Percentiles rank a stretch among this genome's conserved stretches.
Evolutionary conservation across 1,140 invertebrate species (phyloP).

Genomic region (Polyergus mexicanus): DNA sequence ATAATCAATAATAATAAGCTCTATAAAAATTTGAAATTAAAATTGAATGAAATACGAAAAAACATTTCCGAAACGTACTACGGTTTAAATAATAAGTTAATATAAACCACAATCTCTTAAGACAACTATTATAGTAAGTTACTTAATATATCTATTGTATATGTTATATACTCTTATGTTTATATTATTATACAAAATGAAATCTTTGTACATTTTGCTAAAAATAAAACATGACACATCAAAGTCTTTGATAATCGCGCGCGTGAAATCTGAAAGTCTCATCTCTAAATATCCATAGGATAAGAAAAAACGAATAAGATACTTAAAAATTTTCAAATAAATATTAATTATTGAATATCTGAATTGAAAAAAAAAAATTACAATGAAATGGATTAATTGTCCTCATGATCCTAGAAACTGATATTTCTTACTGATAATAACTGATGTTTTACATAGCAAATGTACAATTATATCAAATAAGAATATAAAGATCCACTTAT

Average conservation of each 20-base stretch:
- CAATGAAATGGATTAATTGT: not conserved
- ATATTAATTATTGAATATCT: not conserved
- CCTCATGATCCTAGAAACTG: not conserved
- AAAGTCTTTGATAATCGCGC: not conserved
- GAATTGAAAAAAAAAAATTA: not conserved
- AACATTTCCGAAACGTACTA: not conserved
- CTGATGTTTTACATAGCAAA: not conserved
- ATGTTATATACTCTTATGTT: conserved; percentile 29
- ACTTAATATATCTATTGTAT: conserved; percentile 43
- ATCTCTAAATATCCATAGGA: not conserved
- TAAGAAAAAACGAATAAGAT: not conserved
- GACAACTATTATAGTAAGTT: conserved; percentile 8
- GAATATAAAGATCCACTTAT: not conserved
- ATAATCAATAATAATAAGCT: not conserved
- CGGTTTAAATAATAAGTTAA: conserved; percentile 19
- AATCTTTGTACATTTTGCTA: conserved; percentile 56
- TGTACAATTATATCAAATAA: not conserved
- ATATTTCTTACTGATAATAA: too few relatives aligned
- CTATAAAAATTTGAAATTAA: not conserved
- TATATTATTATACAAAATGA: conserved; percentile 32
- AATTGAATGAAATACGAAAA: not conserved
- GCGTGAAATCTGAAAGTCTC: not conserved
- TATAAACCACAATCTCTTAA: conserved; percentile 7
- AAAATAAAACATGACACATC: not conserved
- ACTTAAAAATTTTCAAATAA: not conserved